Base-by-base conservation (phyloP, 2,888 invertebrate genomes). In the Vandiemenella viatica region DNA sequence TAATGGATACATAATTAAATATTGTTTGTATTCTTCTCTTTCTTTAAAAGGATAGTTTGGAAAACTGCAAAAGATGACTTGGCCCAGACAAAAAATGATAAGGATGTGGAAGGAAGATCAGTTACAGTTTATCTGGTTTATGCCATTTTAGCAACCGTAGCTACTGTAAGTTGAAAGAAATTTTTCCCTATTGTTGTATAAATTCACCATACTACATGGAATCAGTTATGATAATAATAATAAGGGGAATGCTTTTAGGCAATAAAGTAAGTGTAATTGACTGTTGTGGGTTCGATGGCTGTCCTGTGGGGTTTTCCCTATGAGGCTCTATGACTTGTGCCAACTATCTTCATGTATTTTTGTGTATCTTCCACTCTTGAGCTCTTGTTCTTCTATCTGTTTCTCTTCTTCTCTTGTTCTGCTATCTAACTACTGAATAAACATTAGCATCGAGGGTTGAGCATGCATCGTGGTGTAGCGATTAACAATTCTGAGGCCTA, bases 81-180 rank as follows among this genome's bases (percentile, higher is more conserved):
- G 3, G 46, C 48, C 2, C 55, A 59, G 3, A 16, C 51, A 21
- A 55, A 61, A 50, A 48, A 52, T 8, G 56, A 56, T 26, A 55
- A 56, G 18, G 62, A 55, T 46, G 55, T 52, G 49, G 61, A 63
- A 64, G 52, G 64, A 63, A 56, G 58, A 60, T 53, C 61, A 58
- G 64, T 59, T 10, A 61, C 60, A 21, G 61, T 67, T 3, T 73
- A 71, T 58, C 63, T 82, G 15, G 65, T 67, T 1, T 75, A 74
- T 52, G 76, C 81, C 4, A 75, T 80, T 48, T 57, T 73, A 10
- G 71, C 77, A 43, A 73, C 79, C 5, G 62, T 77, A 21, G 67
- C 76, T 2, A 76, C 80, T 37, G 71, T 73, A 58, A 59, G 58
- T 56, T 6, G 17, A 13, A 5, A 6, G 4, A 40, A 20, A 26